Conservation (phyloP, 2,888 invertebrate genomes). For the Drosophila meridiana region DNA sequence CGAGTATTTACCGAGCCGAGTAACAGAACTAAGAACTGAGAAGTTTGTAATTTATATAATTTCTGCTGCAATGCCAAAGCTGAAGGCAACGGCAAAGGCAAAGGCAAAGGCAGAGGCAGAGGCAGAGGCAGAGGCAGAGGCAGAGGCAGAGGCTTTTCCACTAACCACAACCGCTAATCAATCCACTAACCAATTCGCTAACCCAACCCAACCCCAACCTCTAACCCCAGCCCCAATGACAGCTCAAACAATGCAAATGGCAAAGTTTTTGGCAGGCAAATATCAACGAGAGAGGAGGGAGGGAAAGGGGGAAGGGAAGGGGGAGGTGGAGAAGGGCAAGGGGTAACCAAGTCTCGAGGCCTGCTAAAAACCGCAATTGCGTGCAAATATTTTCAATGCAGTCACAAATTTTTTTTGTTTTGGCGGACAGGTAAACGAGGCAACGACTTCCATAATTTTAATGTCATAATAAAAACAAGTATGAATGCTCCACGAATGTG, state of each 20-base stretch:
- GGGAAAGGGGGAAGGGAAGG: too few species aligned
- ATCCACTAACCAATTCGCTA: constrained; percentile 44
- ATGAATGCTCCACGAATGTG: constrained; percentile 7
- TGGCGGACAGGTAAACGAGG: constrained; percentile 53
- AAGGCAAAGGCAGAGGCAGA: constrained; percentile 1
- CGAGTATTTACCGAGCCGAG: constrained; percentile 46
- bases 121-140: constrained; percentile 9
- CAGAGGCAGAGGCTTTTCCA: constrained; percentile 12
- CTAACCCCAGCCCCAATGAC: constrained; percentile 45
- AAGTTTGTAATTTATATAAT: constrained; percentile 80
- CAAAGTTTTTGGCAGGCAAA: constrained; percentile 51
- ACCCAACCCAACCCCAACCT: constrained; percentile 11
- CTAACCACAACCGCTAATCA: constrained; percentile 53
- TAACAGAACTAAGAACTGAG: constrained; percentile 55
- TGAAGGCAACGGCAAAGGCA: not conserved
- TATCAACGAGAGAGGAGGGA: not conserved
- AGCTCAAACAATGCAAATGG: constrained; percentile 75
- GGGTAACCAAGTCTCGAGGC: constrained; percentile 41
- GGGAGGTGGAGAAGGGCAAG: not conserved
- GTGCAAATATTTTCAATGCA: constrained; percentile 81
- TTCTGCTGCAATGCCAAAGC: constrained; percentile 59
- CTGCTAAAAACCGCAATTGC: constrained; percentile 77
- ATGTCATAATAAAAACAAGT: constrained; percentile 76
- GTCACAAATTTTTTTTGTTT: constrained; percentile 52
- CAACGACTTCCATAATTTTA: constrained; percentile 77